These are phyloP conservation scores for Natrix natrix DNA, from an alignment of 2,797 vertebrate species.

Conservation along the genomic window DNA sequence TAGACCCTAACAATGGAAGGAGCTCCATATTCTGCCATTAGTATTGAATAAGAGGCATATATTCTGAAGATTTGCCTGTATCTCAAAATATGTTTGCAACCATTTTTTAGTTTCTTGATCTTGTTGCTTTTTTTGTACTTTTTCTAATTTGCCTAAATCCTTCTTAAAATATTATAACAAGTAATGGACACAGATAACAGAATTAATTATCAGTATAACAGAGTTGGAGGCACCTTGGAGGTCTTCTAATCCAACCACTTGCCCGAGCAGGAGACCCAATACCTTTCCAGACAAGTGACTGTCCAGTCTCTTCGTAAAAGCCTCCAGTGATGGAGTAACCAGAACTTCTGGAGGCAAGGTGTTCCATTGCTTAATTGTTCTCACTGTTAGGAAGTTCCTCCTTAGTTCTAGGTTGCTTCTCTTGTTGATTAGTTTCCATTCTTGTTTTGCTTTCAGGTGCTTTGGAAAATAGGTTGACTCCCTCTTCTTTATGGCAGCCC, in stretches of 20 bases:
- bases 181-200: neutral
- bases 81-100: neutral
- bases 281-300: neutral
- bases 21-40: too few relatives aligned
- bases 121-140: neutral
- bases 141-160: neutral
- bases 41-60: neutral
- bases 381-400: neutral
- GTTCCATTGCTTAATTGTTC: neutral
- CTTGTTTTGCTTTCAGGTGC: neutral
- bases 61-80: neutral
- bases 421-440: neutral
- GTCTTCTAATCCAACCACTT: neutral
- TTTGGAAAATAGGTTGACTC: neutral
- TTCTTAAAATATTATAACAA: neutral
- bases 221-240: neutral
- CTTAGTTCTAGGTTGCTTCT: neutral
- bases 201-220: neutral
- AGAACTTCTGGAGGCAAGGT: neutral
- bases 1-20: neutral
- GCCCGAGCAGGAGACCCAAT: neutral
- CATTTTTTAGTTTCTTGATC: neutral
- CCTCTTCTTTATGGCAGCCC: neutral
- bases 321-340: neutral
- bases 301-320: neutral